These are phyloP conservation scores for Lutraria lutraria DNA, from an alignment of 2,888 invertebrate genomes.

Conservation along the genomic window DNA sequence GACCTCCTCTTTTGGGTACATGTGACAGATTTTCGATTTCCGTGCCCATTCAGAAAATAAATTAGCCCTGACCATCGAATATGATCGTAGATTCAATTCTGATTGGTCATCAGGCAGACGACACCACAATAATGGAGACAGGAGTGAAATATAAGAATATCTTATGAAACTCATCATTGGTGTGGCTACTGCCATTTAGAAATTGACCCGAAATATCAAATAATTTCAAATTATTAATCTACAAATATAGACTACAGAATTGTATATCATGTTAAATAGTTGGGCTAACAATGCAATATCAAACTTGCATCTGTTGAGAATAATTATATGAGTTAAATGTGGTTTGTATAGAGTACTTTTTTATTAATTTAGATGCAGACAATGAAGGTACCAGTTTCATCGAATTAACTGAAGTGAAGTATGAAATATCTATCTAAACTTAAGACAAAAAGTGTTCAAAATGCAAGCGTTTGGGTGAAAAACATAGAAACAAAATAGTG, in stretches of 20 bases:
- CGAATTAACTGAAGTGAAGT: too few relatives aligned
- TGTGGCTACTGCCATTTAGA: neutral
- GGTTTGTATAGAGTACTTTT: too few relatives aligned
- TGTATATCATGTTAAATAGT: neutral
- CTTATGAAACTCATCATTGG: neutral
- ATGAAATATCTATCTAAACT: too few relatives aligned
- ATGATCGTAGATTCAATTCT: conserved; percentile 12
- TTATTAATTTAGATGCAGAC: too few relatives aligned
- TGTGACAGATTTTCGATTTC: conserved; percentile 63
- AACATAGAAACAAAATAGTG: too few relatives aligned
- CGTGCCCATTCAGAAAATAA: conserved; percentile 44
- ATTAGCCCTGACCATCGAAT: conserved; percentile 44
- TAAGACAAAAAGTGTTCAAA: too few relatives aligned
- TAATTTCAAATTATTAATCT: neutral
- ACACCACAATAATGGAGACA: neutral
- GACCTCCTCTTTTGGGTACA: conserved; percentile 23
- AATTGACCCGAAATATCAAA: neutral
- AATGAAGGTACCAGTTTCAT: too few relatives aligned
- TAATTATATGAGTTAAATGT: too few relatives aligned
- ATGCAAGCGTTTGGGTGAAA: too few relatives aligned
- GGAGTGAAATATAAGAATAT: conserved; percentile 15
- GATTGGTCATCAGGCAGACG: conserved; percentile 5
- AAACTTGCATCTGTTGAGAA: neutral
- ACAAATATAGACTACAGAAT: neutral
- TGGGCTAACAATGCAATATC: neutral